phyloP scores from a whole-genome alignment of 2,113 vertebrate species.

The Crotophaga sulcirostris region DNA sequence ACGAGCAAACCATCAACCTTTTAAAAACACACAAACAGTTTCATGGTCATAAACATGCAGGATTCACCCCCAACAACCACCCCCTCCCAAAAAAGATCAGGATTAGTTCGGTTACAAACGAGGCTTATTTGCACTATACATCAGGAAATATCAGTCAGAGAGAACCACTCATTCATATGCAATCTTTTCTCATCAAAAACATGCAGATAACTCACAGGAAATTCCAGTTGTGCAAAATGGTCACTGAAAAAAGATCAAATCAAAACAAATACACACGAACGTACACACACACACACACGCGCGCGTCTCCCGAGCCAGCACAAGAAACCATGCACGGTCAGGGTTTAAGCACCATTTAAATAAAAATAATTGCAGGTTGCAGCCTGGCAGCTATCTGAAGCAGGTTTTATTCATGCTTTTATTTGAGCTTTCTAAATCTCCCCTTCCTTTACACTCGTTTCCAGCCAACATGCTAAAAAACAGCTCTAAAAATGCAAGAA shows the following conservation, averaged over 20 bases:
- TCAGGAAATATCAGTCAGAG: slow-evolving; percentile 55
- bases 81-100: slow-evolving; percentile 2
- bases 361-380: slow-evolving; percentile 69
- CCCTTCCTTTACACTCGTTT: slow-evolving; percentile 35
- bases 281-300: neutral
- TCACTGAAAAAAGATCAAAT: slow-evolving; percentile 52
- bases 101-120: slow-evolving; percentile 12
- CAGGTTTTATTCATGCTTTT: slow-evolving; percentile 80
- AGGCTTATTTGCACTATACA: slow-evolving; percentile 47
- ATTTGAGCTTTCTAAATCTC: slow-evolving; percentile 58
- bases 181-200: slow-evolving; percentile 59
- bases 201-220: slow-evolving; percentile 74
- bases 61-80: slow-evolving; percentile 11
- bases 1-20: slow-evolving; percentile 25
- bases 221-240: slow-evolving; percentile 64
- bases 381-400: slow-evolving; percentile 74
- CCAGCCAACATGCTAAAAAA: slow-evolving; percentile 70
- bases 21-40: slow-evolving; percentile 37
- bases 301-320: slow-evolving; percentile 33
- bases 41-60: slow-evolving; percentile 45
- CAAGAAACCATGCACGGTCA: slow-evolving; percentile 71
- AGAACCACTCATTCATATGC: slow-evolving; percentile 52
- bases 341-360: slow-evolving; percentile 70
- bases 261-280: slow-evolving; percentile 48
- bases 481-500: slow-evolving; percentile 41